Evolutionary conservation across 2,888 invertebrate genomes (phyloP), one percentile per base, ranked within the genome.

Genomic region (Deroplatys truncata): DNA sequence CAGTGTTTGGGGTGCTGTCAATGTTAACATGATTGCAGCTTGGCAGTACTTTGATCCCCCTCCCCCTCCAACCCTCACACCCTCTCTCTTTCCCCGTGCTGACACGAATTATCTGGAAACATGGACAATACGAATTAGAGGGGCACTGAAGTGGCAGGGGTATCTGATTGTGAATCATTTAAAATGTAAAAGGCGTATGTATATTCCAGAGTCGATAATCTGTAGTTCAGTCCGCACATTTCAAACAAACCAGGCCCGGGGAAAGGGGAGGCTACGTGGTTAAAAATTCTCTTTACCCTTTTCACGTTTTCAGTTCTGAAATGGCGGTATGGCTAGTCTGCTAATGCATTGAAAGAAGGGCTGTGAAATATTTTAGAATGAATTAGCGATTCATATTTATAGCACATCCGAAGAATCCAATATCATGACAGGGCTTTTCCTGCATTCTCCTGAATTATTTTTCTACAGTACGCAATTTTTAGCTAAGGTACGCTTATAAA

Each of bases 151-250:
- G 43, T 85, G 85, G 49, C 49, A 85, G 86, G 86, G 82, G 28
- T 87, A 87, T 87, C 87, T 87, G 87, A 87, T 87, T 87, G 87
- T 87, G 83, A 83, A 87, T 87, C 83, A 83, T 87, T 87, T 83
- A 87, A 87, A 87, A 87, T 87, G 87, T 87, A 87, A 87, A 83
- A 87, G 87, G 83, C 35, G 87, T 82, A 83, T 43, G 31, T 28
- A 72, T 72, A 72, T 72, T 72, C 56, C 56, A 72, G 31, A 83
- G 82, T 87, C 87, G 87, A 87, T 83, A 87, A 87, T 49, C 83
- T 87, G 83, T 82, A 82, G 49, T 49, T 49, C 49, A 49, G 49
- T 20, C 86, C 72, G 82, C 82, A 72, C 82, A 86, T 82, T 86
- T 86, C 72, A 82, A 86, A 25, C 31, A 28, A 10, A 10, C 84